A percentile compares a stretch with the other conserved stretches of the same genome.
phyloP scores from a whole-genome alignment of 2,113 vertebrate genomes.

The Gavialis gangeticus region DNA sequence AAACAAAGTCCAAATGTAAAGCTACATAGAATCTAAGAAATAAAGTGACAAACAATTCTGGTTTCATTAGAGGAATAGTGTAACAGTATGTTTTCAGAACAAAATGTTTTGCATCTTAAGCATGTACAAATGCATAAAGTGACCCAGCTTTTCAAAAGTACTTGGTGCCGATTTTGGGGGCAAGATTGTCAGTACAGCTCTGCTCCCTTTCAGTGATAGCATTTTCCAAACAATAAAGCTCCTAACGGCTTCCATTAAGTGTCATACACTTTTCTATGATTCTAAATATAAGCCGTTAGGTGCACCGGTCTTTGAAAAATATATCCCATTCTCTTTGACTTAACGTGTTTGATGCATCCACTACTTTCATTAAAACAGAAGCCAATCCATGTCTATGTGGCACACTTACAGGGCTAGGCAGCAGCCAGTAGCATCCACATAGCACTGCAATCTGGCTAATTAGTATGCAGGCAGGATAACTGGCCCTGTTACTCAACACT shows the following conservation, averaged over 20 bases:
- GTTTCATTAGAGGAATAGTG: neutral
- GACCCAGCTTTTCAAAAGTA: neutral
- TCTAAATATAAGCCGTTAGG: neutral
- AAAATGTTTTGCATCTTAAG: slow-evolving; percentile 22
- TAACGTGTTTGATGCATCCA: neutral
- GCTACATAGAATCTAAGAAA: slow-evolving; percentile 12
- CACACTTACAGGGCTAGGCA: too few species aligned
- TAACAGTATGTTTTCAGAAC: slow-evolving; percentile 1
- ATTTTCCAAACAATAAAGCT: neutral
- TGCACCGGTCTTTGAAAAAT: neutral
- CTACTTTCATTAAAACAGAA: neutral
- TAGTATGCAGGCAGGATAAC: too few species aligned
- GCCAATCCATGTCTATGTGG: too few species aligned
- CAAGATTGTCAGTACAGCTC: neutral
- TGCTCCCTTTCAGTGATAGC: neutral
- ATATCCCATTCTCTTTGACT: neutral
- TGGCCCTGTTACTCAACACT: too few species aligned
- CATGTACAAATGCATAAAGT: neutral
- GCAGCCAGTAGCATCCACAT: too few species aligned
- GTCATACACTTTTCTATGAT: neutral
- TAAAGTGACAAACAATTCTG: slow-evolving; percentile 15
- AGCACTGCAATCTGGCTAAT: too few species aligned
- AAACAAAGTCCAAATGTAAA: neutral
- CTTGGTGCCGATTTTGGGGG: neutral
- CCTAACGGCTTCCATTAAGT: neutral